Conservation (phyloP, 2,888 invertebrate genomes). For the Apocheima hispidaria region DNA sequence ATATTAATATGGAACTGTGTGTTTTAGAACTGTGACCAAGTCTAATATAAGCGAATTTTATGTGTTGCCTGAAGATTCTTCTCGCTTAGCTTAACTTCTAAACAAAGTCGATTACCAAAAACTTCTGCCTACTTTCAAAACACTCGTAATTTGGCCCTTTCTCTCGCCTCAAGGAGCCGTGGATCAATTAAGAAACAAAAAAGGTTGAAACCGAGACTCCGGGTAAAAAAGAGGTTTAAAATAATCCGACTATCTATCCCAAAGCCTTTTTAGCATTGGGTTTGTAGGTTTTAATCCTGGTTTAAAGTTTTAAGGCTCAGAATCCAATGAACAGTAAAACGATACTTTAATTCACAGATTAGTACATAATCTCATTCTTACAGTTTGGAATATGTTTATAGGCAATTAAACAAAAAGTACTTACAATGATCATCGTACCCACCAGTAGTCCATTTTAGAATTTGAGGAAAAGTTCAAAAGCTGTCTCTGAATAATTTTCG, state of each 20-base stretch:
- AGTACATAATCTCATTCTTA: not conserved
- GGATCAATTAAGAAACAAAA: conserved; percentile 35
- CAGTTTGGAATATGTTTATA: not conserved
- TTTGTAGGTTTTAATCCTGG: conserved; percentile 36
- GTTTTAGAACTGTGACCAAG: no score
- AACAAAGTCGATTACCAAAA: conserved; percentile 30
- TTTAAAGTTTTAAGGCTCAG: conserved; percentile 22
- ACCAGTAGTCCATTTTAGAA: not conserved
- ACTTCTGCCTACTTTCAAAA: conserved; percentile 16
- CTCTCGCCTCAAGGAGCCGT: conserved; percentile 15
- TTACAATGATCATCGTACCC: not conserved
- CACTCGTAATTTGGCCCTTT: conserved; percentile 18
- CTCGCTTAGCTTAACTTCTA: conserved; percentile 17
- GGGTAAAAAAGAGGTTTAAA: conserved; percentile 28
- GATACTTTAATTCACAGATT: conserved; percentile 11
- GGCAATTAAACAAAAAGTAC: not conserved
- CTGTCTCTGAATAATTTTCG: no score
- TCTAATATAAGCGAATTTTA: conserved; percentile 5
- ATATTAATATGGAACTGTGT: not conserved
- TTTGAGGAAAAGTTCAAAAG: not conserved
- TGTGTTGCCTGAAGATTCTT: conserved; percentile 10
- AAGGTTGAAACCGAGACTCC: conserved; percentile 25
- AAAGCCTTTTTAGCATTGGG: conserved; percentile 38
- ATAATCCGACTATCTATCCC: conserved; percentile 33
- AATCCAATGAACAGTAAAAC: conserved; percentile 5